These are phyloP conservation scores for Cynocephalus volans DNA, from an alignment of 2,113 vertebrate species.

Conservation along the genomic window DNA sequence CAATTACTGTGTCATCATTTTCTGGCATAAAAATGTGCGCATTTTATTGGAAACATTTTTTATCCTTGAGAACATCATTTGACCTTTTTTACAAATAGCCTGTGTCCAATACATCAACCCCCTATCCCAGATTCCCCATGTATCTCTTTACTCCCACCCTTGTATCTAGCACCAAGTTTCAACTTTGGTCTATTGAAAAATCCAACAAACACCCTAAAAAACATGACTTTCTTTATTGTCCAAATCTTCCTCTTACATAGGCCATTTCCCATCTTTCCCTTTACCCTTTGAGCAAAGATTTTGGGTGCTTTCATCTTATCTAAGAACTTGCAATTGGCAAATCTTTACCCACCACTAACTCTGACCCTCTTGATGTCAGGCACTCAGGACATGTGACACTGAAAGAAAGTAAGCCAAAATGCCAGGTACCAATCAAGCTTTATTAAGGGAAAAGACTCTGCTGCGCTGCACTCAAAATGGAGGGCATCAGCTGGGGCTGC, in stretches of 20 bases:
- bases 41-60: constrained; percentile 85
- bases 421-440: too few relatives aligned
- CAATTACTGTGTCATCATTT: constrained; percentile 85
- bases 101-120: neutral
- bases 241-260: neutral
- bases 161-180: neutral
- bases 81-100: constrained; percentile 69
- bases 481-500: too few relatives aligned
- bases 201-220: neutral
- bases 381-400: rapidly evolving
- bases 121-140: neutral
- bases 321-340: neutral
- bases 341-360: neutral
- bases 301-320: neutral
- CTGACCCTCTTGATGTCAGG: neutral
- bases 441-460: too few relatives aligned
- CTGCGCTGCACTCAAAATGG: too few relatives aligned
- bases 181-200: constrained; percentile 21
- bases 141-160: neutral
- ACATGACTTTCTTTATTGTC: neutral
- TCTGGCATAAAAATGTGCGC: constrained; percentile 81
- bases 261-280: neutral
- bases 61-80: constrained; percentile 85
- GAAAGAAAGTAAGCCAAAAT: too few relatives aligned
- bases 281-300: neutral